phyloP scores from a whole-genome alignment of 2,113 vertebrate species.

The Sclerurus mexicanus region DNA sequence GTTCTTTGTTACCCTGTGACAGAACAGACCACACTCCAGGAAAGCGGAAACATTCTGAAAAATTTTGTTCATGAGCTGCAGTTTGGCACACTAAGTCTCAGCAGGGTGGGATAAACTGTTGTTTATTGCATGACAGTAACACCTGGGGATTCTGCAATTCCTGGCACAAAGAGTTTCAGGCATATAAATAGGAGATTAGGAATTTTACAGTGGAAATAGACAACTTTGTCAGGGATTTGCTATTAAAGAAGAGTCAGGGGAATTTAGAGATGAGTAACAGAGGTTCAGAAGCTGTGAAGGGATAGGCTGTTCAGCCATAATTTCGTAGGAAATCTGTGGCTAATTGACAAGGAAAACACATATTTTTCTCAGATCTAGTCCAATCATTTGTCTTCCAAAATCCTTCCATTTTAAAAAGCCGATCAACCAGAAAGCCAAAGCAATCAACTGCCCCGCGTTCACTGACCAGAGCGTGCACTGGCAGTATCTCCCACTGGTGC shows the following conservation, averaged over 20 bases:
- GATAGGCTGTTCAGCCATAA: neutral
- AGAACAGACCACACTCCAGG: accelerated
- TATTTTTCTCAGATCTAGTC: neutral
- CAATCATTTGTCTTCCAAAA: neutral
- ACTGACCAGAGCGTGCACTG: neutral
- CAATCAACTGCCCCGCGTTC: neutral
- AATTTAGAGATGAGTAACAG: neutral
- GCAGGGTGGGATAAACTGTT: neutral
- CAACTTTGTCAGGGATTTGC: neutral
- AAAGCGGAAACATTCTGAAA: neutral
- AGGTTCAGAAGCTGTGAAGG: neutral
- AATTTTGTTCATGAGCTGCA: neutral
- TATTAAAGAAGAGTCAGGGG: neutral
- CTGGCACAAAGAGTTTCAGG: neutral
- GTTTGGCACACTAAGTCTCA: neutral
- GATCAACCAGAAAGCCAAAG: neutral
- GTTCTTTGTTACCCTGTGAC: neutral
- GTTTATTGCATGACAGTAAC: neutral
- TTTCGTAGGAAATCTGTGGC: neutral
- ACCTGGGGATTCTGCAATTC: neutral
- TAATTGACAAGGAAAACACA: neutral
- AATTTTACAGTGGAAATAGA: neutral
- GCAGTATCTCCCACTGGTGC: neutral
- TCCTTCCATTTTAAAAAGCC: neutral
- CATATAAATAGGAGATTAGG: neutral